A percentile compares a stretch with the other conserved stretches of the same genome.
phyloP scores from a whole-genome alignment of 1,140 invertebrate species.

The Bombus pascuorum region DNA sequence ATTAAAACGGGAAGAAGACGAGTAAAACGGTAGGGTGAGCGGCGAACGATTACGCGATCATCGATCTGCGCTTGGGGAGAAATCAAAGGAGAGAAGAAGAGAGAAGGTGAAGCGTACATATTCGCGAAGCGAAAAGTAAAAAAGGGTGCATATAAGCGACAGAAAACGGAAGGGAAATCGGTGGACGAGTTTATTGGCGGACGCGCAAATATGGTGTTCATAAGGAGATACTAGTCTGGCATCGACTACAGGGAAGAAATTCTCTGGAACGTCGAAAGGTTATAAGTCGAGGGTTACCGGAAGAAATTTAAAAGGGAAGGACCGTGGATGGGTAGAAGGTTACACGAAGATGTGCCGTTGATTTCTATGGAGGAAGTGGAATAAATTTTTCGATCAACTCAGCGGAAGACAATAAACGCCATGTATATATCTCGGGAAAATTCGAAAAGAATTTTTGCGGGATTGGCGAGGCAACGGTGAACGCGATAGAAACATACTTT shows the following conservation, averaged over 20 bases:
- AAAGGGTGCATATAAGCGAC: slow-evolving; percentile 27
- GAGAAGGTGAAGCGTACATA: not conserved
- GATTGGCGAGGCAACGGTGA: not conserved
- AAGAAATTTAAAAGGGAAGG: slow-evolving; percentile 48
- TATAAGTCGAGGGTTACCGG: slow-evolving; percentile 31
- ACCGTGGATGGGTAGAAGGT: not conserved
- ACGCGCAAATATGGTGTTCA: slow-evolving; percentile 23
- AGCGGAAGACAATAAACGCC: not conserved
- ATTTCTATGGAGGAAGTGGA: not conserved
- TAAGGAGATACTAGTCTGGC: slow-evolving; percentile 16
- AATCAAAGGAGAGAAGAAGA: not conserved
- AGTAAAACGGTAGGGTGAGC: not conserved
- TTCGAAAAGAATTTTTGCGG: not conserved
- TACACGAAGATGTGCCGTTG: not conserved
- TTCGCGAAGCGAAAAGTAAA: not conserved
- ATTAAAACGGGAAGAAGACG: slow-evolving; percentile 25
- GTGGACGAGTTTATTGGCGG: slow-evolving; percentile 47
- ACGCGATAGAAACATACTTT: not conserved
- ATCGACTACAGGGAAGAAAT: slow-evolving; percentile 50
- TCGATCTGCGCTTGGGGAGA: slow-evolving; percentile 33
- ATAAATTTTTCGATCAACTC: not conserved
- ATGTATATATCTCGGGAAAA: not conserved
- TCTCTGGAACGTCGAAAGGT: slow-evolving; percentile 36
- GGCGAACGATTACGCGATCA: slow-evolving; percentile 49
- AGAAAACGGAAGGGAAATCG: slow-evolving; percentile 54